Evolutionary conservation across 1,140 invertebrate genomes (phyloP).

Genomic region (Eulimnadia texana): DNA sequence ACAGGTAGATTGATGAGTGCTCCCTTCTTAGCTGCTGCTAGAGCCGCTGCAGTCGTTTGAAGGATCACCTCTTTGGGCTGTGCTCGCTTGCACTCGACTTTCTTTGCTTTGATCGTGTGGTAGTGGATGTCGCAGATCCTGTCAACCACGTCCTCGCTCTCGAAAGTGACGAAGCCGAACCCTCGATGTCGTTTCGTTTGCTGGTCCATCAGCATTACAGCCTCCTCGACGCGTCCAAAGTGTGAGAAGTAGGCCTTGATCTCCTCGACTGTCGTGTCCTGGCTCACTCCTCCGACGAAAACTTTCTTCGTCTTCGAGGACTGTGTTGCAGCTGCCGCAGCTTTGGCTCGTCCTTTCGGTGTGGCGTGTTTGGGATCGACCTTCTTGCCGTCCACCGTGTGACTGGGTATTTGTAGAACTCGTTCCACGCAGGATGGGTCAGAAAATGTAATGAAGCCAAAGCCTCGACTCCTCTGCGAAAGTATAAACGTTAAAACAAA

Average conservation of each 20-base stretch:
- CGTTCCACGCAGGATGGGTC: slow-evolving; percentile 76
- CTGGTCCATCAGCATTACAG: slow-evolving; percentile 88
- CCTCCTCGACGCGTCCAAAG: slow-evolving; percentile 77
- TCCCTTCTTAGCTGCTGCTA: slow-evolving; percentile 50
- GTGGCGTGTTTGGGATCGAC: slow-evolving; percentile 86
- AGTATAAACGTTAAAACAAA: slow-evolving; percentile 16
- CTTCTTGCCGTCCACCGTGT: slow-evolving; percentile 86
- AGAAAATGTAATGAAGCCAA: slow-evolving; percentile 85
- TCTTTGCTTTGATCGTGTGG: slow-evolving; percentile 85
- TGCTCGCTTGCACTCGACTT: slow-evolving; percentile 83
- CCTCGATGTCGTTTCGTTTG: slow-evolving; percentile 80
- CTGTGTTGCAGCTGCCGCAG: slow-evolving; percentile 15
- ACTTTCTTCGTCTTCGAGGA: slow-evolving; percentile 77
- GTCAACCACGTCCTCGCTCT: slow-evolving; percentile 75
- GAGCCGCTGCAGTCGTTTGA: slow-evolving; percentile 32
- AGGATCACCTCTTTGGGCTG: slow-evolving; percentile 81
- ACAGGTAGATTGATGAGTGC: slow-evolving; percentile 43
- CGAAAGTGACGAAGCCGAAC: slow-evolving; percentile 84
- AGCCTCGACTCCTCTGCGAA: slow-evolving; percentile 76
- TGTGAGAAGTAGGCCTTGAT: slow-evolving; percentile 82
- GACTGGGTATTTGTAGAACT: slow-evolving; percentile 43
- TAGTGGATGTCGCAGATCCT: slow-evolving; percentile 83
- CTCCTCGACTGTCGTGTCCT: slow-evolving; percentile 78
- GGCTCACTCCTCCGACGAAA: slow-evolving; percentile 78
- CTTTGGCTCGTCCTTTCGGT: slow-evolving; percentile 66